Evolutionary conservation across 1,140 invertebrate species (phyloP), one percentile per base, ranked within the genome.

Genomic region (Drosophila nebulosa): DNA sequence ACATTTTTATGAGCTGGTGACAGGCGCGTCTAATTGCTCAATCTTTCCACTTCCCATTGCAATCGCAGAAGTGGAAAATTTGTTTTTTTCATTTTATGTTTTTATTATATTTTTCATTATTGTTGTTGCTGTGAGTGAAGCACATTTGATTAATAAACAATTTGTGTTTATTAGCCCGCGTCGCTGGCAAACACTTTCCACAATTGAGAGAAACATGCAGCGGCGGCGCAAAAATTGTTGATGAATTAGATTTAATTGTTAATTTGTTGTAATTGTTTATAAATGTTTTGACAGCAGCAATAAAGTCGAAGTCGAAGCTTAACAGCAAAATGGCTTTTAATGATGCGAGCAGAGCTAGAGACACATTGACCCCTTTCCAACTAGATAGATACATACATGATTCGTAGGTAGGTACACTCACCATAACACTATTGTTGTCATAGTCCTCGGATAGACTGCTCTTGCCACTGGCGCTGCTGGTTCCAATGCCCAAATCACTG

Each of bases 401-500:
- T n/a, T n/a, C n/a, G n/a, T n/a, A n/a, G n/a, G n/a, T n/a, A n/a
- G n/a, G n/a, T n/a, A n/a, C n/a, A n/a, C 94, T 93, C 90, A 95
- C 94, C 74, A 95, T 93, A 76, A 95, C 93, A 86, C 94, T 95
- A 71, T 95, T 94, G 66, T 93, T 94, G 80, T 95, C 95, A 69
- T 94, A 95, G 90, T 95, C 94, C 69, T 95, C 95, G 69, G 94
- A 94, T 53, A 95, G 93, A 80, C 94, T 95, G 90, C 95, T 94
- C 72, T 95, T 96, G 79, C 94, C 94, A 72, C 94, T 94, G 74
- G 95, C 95, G 79, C 95, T 96, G 90, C 94, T 95, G 64, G 95
- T 96, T 60, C 95, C 95, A 76, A 97, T 95, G 32, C 96, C 96
- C 77, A 97, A 94, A 91, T 96, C 96, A 74, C 95, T 96, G 46